A percentile compares a stretch with the other conserved stretches of the same genome.
Evolutionary conservation across 2,888 invertebrate species (phyloP).

Genomic region (Gastracanthus pulcherrimus): DNA sequence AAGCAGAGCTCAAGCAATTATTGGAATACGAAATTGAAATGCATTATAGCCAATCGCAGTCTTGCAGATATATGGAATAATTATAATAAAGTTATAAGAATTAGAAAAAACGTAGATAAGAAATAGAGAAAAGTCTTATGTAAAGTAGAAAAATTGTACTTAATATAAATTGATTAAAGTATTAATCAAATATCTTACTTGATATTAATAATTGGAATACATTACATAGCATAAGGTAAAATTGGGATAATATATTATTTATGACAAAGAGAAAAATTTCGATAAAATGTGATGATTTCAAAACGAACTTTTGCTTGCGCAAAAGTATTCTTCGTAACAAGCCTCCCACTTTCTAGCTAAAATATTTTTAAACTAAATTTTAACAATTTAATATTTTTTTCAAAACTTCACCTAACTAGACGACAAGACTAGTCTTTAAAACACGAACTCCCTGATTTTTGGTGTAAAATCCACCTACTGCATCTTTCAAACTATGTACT

Average conservation of each 20-base stretch:
- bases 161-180: slow-evolving; percentile 43
- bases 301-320: slow-evolving; percentile 37
- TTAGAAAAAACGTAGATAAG: slow-evolving; percentile 26
- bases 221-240: slow-evolving; percentile 33
- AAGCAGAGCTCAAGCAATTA: slow-evolving; percentile 46
- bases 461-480: slow-evolving; percentile 35
- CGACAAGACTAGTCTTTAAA: slow-evolving; percentile 51
- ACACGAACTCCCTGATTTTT: slow-evolving; percentile 36
- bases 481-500: slow-evolving; percentile 45
- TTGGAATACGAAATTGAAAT: slow-evolving; percentile 27
- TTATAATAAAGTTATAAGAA: slow-evolving; percentile 28
- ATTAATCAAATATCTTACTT: slow-evolving; percentile 41
- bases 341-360: slow-evolving; percentile 27
- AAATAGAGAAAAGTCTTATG: slow-evolving; percentile 42
- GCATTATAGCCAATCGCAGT: slow-evolving; percentile 50
- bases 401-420: slow-evolving; percentile 52
- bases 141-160: slow-evolving; percentile 50
- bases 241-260: slow-evolving; percentile 41
- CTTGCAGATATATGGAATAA: slow-evolving; percentile 40
- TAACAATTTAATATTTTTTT: slow-evolving; percentile 51
- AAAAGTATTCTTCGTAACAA: slow-evolving; percentile 43
- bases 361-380: slow-evolving; percentile 51
- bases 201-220: slow-evolving; percentile 39
- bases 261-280: slow-evolving; percentile 24
- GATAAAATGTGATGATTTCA: slow-evolving; percentile 38